Base-by-base conservation (phyloP, 2,888 invertebrate species). In the Hirtodrosophila histrioides region DNA sequence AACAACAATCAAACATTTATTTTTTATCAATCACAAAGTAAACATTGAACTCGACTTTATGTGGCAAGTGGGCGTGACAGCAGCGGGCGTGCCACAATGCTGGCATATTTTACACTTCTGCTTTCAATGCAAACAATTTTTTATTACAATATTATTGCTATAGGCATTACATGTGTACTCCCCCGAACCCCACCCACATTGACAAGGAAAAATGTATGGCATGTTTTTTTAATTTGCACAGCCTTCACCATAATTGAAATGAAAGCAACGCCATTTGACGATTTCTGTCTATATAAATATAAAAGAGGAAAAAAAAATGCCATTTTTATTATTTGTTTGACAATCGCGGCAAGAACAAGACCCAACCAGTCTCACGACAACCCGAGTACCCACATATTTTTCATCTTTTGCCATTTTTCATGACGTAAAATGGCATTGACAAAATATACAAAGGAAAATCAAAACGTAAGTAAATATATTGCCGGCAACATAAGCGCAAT, bases 21-120 rank as follows among this genome's bases (percentile, higher is more conserved):
- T 78, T 80, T 82, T 86, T 86, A 86, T 86, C 87, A 82, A 82
- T 82, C 82, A 84, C 68, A 86, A 85, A 86, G 81, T 81, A 84
- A 85, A 87, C 85, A 87, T 66, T 68, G 69, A 58, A 80, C 58
- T 70, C 70, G 57, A 70, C 75, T 78, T 67, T 61, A 62, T 78
- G 61, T 50, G 69, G 57, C 55, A 54, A 45, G 23, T 43, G 53
- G 36, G 11, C 10, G 45, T 3, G 11, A 17, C 23, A 8, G 23
- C n/a, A 33, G 49, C 45, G 41, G 37, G 69, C 46, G 49, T 46
- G 68, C 64, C 57, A 75, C 76, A 62, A 64, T 63, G 43, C 46
- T 54, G 68, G 41, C 64, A 68, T 72, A 71, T 75, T 83, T 86
- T 83, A 78, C 77, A 83, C 86, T 68, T 78, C 81, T 80, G 65